These are phyloP conservation scores for Palythoa heliodiscus DNA, from an alignment of 92 coral and sea anemone genomes.

Conservation along the genomic window DNA sequence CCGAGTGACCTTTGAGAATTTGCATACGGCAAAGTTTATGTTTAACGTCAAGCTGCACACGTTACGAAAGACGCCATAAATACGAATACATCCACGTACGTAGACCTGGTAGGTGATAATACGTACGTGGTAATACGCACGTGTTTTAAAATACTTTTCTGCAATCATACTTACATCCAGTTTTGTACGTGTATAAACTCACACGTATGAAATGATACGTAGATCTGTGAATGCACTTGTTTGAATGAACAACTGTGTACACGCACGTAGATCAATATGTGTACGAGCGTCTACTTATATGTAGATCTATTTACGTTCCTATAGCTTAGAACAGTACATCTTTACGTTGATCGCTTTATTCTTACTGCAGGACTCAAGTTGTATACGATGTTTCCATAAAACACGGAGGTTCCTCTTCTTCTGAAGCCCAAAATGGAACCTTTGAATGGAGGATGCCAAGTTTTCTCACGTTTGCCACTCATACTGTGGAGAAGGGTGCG, in stretches of 20 bases:
- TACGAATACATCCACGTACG: no score
- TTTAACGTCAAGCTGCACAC: no score
- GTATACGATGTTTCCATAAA: conserved; percentile 26
- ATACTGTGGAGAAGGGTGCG: neutral
- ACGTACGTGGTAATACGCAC: neutral
- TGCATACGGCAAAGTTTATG: no score
- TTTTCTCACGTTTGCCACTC: conserved; percentile 24
- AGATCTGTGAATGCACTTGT: neutral
- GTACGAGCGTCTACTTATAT: neutral
- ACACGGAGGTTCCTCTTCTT: conserved; percentile 53
- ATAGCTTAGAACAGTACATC: no score
- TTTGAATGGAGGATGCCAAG: conserved; percentile 48
- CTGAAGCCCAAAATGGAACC: conserved; percentile 46
- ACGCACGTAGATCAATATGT: neutral
- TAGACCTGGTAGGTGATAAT: no score
- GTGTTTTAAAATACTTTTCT: no score
- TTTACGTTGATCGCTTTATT: neutral
- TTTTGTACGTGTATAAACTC: neutral
- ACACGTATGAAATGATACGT: neutral
- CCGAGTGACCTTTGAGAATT: no score
- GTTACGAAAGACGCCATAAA: no score
- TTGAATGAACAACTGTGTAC: neutral
- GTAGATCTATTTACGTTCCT: neutral
- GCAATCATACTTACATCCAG: neutral
- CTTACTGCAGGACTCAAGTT: conserved; percentile 24